Conservation (phyloP, 2,113 vertebrate species). For the Crotalus helleri region DNA sequence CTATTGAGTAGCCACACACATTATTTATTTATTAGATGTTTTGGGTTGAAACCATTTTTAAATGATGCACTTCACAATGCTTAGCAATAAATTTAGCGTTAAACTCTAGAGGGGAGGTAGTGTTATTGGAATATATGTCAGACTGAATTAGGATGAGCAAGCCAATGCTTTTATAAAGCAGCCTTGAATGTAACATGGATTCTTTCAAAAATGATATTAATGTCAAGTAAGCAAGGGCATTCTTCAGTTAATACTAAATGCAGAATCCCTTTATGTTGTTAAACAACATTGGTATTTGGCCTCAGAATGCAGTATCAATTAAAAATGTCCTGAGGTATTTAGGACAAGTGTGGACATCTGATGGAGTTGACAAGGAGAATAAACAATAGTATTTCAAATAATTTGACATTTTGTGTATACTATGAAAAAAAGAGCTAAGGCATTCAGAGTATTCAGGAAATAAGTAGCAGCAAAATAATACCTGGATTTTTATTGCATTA, state of each 20-base stretch:
- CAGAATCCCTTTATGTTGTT: slow-evolving; percentile 67
- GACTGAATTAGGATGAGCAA: slow-evolving; percentile 82
- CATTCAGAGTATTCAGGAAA: not conserved
- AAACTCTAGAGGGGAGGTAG: slow-evolving; percentile 79
- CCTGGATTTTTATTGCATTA: not conserved
- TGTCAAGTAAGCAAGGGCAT: slow-evolving; percentile 76
- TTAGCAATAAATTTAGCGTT: slow-evolving; percentile 80
- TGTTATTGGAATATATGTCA: slow-evolving; percentile 89
- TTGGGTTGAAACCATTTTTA: slow-evolving; percentile 87
- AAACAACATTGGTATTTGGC: slow-evolving; percentile 45
- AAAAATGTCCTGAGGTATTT: slow-evolving; percentile 26
- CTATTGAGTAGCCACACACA: slow-evolving; percentile 81
- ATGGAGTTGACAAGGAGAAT: not conserved
- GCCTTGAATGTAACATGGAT: slow-evolving; percentile 74
- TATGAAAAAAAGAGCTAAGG: not conserved
- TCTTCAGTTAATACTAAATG: slow-evolving; percentile 66
- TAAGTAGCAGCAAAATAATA: not conserved
- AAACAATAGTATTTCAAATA: not conserved
- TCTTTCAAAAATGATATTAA: slow-evolving; percentile 81
- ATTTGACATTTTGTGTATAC: not conserved
- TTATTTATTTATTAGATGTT: slow-evolving; percentile 97
- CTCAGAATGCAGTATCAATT: slow-evolving; percentile 43
- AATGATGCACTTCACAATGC: slow-evolving; percentile 85
- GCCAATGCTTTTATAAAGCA: slow-evolving; percentile 80
- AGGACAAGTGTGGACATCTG: slow-evolving; percentile 15